Conservation (phyloP, 2,797 vertebrate genomes). For the Gobionotothen gibberifrons region DNA sequence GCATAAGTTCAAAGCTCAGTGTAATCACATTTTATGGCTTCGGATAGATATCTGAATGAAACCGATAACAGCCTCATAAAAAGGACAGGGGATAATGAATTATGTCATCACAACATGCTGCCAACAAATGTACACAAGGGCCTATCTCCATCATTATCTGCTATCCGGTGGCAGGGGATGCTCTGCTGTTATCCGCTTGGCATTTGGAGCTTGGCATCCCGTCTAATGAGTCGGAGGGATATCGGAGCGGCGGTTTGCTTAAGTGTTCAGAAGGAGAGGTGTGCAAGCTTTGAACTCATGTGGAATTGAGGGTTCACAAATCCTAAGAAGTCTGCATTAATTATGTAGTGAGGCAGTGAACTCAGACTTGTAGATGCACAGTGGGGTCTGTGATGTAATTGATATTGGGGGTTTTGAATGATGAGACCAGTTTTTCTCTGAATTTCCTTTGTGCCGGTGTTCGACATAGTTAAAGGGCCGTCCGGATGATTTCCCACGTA, state of each 20-base stretch:
- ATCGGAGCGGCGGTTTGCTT: slow-evolving; percentile 39
- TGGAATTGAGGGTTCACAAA: slow-evolving; percentile 25
- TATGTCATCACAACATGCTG: slow-evolving; percentile 69
- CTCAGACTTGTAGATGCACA: slow-evolving; percentile 11
- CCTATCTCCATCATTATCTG: slow-evolving; percentile 63
- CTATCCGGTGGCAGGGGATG: slow-evolving; percentile 54
- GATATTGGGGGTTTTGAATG: slow-evolving; percentile 17
- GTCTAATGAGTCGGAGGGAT: slow-evolving; percentile 69
- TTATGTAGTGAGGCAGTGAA: slow-evolving; percentile 45
- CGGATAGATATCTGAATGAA: slow-evolving; percentile 69
- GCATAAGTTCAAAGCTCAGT: slow-evolving; percentile 66
- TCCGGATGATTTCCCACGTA: neutral
- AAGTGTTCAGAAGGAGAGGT: slow-evolving; percentile 31
- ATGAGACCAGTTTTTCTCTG: slow-evolving; percentile 1
- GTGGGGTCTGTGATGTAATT: slow-evolving; percentile 12
- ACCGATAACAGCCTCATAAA: slow-evolving; percentile 71
- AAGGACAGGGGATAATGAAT: slow-evolving; percentile 70
- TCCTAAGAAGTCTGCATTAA: slow-evolving; percentile 38
- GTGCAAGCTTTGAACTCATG: slow-evolving; percentile 51
- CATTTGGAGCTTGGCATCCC: slow-evolving; percentile 57
- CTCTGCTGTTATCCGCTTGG: slow-evolving; percentile 57
- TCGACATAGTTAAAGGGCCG: neutral
- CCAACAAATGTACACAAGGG: slow-evolving; percentile 64
- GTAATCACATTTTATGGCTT: slow-evolving; percentile 73
- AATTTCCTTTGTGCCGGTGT: neutral